Percentiles rank a stretch among this genome's conserved stretches.
phyloP scores from a whole-genome alignment of 2,797 vertebrate species.

The Gymnothorax javanicus region DNA sequence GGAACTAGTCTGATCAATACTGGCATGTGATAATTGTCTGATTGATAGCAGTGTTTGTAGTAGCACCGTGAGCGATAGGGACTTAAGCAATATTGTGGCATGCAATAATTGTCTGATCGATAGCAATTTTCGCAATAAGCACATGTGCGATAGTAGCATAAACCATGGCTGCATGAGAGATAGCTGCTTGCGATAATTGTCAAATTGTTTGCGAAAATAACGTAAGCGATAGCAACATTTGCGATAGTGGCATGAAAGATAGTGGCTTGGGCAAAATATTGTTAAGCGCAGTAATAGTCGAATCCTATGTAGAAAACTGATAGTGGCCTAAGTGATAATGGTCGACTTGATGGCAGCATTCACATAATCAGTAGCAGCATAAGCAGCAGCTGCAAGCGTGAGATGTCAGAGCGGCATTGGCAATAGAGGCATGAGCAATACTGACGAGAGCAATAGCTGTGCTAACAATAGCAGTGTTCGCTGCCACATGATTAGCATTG shows the following conservation, averaged over 20 bases:
- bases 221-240: too few relatives aligned
- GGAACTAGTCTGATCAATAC: neutral
- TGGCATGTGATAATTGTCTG: neutral
- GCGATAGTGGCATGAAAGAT: too few relatives aligned
- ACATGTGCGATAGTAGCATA: neutral
- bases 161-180: neutral
- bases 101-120: neutral
- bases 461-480: neutral
- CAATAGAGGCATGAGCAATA: neutral
- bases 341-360: neutral
- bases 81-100: neutral
- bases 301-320: too few relatives aligned
- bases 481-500: neutral
- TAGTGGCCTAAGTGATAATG: neutral
- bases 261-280: too few relatives aligned
- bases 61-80: neutral
- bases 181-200: neutral
- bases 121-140: neutral
- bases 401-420: neutral
- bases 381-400: neutral
- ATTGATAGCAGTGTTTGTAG: neutral
- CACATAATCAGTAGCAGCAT: neutral
- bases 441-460: neutral
- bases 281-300: too few relatives aligned
- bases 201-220: too few relatives aligned